Conservation (phyloP, 2,888 invertebrate genomes). For the Prosopocoilus inquinatus region DNA sequence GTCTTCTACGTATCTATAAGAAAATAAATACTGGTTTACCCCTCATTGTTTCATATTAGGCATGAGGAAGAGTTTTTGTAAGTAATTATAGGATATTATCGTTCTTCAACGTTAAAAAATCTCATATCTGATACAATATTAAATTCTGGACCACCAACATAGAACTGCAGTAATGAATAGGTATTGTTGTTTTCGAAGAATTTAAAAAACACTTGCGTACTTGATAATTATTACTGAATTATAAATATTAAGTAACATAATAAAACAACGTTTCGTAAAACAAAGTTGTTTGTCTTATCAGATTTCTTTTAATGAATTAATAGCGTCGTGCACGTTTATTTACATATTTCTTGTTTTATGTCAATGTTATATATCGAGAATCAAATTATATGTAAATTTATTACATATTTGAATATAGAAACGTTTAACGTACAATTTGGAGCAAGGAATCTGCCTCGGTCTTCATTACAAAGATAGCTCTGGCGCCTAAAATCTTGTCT, state of each 20-base stretch:
- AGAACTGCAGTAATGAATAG: constrained; percentile 25
- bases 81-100: constrained; percentile 45
- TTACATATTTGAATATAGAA: constrained; percentile 1
- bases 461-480: constrained; percentile 41
- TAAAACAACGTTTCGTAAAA: constrained; percentile 1
- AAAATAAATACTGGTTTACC: constrained; percentile 30
- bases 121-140: constrained; percentile 44
- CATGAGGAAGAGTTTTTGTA: constrained; percentile 43
- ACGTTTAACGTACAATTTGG: constrained; percentile 2
- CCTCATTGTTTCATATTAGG: constrained; percentile 47
- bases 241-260: constrained; percentile 2
- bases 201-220: constrained; percentile 5
- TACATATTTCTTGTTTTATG: neutral
- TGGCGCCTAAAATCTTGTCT: constrained; percentile 40
- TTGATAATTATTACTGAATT: constrained; percentile 4
- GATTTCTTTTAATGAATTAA: constrained; percentile 1
- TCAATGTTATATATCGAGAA: neutral
- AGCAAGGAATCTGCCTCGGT: constrained; percentile 13
- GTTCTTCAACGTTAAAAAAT: constrained; percentile 17
- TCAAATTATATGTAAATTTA: constrained; percentile 3
- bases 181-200: constrained; percentile 19
- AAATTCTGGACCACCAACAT: constrained; percentile 46
- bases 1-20: constrained; percentile 9
- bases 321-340: neutral
- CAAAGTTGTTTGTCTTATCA: neutral